Evolutionary conservation across 2,888 invertebrate genomes (phyloP), one percentile per base, ranked within the genome.

Genomic region (Shargacucullia verbasci): DNA sequence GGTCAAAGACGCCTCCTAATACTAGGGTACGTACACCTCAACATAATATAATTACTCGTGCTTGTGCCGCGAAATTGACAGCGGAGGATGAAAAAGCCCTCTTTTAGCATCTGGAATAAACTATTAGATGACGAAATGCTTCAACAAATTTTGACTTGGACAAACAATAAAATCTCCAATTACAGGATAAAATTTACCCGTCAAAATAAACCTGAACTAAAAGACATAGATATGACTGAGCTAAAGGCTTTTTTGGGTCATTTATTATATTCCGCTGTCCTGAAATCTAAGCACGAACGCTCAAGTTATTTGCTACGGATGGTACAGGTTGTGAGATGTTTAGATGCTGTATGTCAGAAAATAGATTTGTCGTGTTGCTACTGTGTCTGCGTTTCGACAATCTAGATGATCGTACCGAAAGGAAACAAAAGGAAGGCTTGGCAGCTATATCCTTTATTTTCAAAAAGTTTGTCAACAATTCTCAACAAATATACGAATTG

Each of bases 301-400:
- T 52, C 61, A 11, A 67, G 53, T 63, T 66, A 43, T 70, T 65
- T 49, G 70, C 64, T 35, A 54, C 33, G 11, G 70, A 76, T 64
- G 70, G 76, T 12, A 73, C 72, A 33, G 72, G 69, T 43, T 46
- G 65, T 41, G 72, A 73, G 43, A 73, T 72, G 59, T 73, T 73
- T 45, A 68, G 64, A 45, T 68, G 66, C 35, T 8, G 29, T 1
- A 72, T 70, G 67, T 73, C 70, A 45, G 58, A 64, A 53, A 58
- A 29, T 27, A 61, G 65, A 63, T 75, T 70, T 65, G 8, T 47
- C 0, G 9, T 52, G 25, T 27, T 58, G n/a, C 10, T 58, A 20
- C n/a, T 10, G 2, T 41, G 41, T 14, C 6, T 58, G 6, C 58
- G 52, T 9, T 59, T 59, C 2, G 58, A 53, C 10, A 48, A 59